Conservation (phyloP, 1,140 invertebrate species). For the Drosophila bocqueti region DNA sequence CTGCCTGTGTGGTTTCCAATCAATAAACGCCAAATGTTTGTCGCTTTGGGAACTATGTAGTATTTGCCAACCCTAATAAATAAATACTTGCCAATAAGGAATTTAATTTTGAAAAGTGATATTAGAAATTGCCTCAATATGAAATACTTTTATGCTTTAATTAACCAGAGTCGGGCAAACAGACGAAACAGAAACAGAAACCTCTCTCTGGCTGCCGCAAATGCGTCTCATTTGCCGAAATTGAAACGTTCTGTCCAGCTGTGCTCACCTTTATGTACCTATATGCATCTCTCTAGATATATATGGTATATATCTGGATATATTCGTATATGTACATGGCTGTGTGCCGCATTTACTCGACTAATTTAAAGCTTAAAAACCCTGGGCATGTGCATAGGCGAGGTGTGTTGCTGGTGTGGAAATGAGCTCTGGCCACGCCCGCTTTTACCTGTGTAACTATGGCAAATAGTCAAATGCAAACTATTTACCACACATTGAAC, state of each 20-base stretch:
- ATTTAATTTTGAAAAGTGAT: conserved; percentile 1
- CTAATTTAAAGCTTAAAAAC: conserved; percentile 65
- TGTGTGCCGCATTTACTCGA: conserved; percentile 50
- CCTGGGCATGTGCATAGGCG: background rate
- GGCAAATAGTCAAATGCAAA: conserved; percentile 73
- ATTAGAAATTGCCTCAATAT: background rate
- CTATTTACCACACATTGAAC: conserved; percentile 80
- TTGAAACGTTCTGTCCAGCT: conserved; percentile 32
- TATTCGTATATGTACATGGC: background rate
- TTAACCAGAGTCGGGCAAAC: conserved; percentile 11
- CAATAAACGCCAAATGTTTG: conserved; percentile 1
- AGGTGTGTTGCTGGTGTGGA: background rate
- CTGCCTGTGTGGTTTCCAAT: background rate
- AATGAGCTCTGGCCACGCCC: conserved; percentile 17
- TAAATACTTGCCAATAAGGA: conserved; percentile 1
- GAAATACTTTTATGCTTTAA: conserved; percentile 12
- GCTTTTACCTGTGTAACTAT: conserved; percentile 20
- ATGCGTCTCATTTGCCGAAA: conserved; percentile 16
- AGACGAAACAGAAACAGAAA: background rate
- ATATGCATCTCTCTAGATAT: background rate
- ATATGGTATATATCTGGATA: background rate
- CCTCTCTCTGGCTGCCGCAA: background rate
- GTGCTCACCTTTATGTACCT: background rate
- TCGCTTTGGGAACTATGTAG: too few relatives aligned
- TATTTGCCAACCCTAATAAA: background rate